Evolutionary conservation across 92 coral and sea anemone genomes (phyloP).

Genomic region (Palythoa heliodiscus): DNA sequence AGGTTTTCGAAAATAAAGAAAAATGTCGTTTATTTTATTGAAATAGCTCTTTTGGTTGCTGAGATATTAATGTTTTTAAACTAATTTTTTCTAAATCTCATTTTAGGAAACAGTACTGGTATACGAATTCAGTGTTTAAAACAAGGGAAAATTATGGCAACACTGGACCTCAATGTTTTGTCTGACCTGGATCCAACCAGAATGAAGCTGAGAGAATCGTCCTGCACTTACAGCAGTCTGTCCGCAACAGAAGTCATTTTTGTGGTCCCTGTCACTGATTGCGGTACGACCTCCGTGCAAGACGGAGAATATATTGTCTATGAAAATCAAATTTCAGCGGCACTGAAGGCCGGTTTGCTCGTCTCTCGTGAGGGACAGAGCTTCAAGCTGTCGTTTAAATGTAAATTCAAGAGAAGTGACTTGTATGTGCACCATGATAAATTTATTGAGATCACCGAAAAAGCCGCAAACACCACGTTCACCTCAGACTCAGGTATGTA

Average conservation of each 20-base stretch:
- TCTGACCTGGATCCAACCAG: neutral
- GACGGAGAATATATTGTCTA: neutral
- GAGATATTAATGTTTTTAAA: no score
- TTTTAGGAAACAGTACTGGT: neutral
- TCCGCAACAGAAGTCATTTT: neutral
- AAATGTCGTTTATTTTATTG: no score
- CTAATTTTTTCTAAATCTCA: neutral
- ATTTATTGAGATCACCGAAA: neutral
- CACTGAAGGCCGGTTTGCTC: neutral
- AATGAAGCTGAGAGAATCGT: conserved; percentile 13
- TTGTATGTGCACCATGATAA: neutral
- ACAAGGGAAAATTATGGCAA: conserved; percentile 4
- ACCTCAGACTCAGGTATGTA: neutral
- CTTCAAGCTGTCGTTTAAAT: conserved; percentile 3
- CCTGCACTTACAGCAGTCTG: conserved; percentile 11
- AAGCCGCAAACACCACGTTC: neutral
- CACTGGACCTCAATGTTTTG: conserved; percentile 14
- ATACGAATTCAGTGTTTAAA: neutral
- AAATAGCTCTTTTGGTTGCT: no score
- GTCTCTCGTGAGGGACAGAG: neutral
- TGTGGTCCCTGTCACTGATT: neutral
- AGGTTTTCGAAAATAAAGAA: no score
- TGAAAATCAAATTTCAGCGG: neutral
- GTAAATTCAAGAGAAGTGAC: conserved; percentile 32
- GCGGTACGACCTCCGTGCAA: conserved; percentile 25